Evolutionary conservation across 2,113 vertebrate species (phyloP).

Genomic region (Coreoperca whiteheadi): DNA sequence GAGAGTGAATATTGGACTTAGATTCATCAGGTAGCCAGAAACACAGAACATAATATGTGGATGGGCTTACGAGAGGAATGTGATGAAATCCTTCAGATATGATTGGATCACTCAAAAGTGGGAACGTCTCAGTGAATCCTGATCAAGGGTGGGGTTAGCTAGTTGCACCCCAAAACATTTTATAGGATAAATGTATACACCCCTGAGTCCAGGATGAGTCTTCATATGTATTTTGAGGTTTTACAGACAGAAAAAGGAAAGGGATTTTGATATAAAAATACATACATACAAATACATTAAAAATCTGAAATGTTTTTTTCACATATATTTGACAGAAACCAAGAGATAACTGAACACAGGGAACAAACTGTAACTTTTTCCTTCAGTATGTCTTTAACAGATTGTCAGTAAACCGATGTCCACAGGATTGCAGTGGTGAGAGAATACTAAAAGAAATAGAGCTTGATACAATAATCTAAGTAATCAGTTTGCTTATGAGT

Average conservation of each 20-base stretch:
- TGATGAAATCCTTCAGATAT: background rate
- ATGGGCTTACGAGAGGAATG: background rate
- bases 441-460: background rate
- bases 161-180: too few species aligned
- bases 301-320: too few species aligned
- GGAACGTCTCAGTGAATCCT: background rate
- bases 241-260: background rate
- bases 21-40: background rate
- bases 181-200: too few species aligned
- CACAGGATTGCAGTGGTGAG: background rate
- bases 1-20: background rate
- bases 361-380: background rate
- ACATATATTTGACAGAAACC: too few species aligned
- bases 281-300: background rate
- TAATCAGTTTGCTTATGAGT: background rate
- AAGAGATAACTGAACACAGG: background rate
- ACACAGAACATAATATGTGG: background rate
- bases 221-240: too few species aligned
- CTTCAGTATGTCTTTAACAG: background rate
- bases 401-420: background rate
- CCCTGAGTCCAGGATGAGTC: background rate
- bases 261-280: background rate
- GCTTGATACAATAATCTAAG: background rate
- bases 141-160: background rate
- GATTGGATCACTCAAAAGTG: background rate